These are phyloP conservation scores for Chromoteleia sp. DNA, from an alignment of 2,888 invertebrate species.

Conservation along the genomic window DNA sequence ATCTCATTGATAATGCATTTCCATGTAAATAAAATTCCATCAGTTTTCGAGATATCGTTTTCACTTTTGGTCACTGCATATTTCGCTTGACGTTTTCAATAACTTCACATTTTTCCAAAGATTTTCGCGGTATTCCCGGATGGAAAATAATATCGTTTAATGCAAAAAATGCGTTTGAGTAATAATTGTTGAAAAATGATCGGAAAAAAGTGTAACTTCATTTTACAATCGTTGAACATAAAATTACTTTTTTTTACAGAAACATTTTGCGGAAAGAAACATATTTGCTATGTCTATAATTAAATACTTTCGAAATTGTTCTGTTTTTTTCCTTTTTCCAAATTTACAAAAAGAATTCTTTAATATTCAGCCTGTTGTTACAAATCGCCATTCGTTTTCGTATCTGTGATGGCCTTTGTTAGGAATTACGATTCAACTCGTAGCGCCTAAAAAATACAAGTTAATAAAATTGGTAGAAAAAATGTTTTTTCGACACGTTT, in stretches of 20 bases:
- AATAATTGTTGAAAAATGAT: conserved; percentile 1
- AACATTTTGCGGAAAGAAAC: too few species aligned
- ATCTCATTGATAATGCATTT: conserved; percentile 53
- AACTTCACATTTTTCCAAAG: conserved; percentile 24
- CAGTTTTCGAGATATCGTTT: conserved; percentile 36
- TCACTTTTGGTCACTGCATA: conserved; percentile 23
- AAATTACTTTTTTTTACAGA: too few species aligned
- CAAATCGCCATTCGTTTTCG: conserved; percentile 11
- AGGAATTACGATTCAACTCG: conserved; percentile 10
- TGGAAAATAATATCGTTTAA: not conserved
- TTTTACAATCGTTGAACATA: not conserved
- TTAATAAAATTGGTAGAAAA: conserved; percentile 41
- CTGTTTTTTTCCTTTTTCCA: not conserved
- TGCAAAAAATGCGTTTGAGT: conserved; percentile 4
- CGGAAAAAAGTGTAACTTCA: not conserved
- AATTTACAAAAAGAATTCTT: conserved; percentile 15
- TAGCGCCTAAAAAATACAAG: conserved; percentile 18
- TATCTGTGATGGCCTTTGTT: not conserved
- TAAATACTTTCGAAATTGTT: not conserved
- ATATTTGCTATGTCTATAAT: not conserved
- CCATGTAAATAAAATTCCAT: conserved; percentile 58
- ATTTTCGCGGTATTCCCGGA: not conserved
- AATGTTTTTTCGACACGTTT: conserved; percentile 40
- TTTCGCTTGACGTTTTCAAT: conserved; percentile 15
- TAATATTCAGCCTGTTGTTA: conserved; percentile 23